Evolutionary conservation across 2,113 vertebrate genomes (phyloP), one percentile per base, ranked within the genome.

Genomic region (Caranx ignobilis): DNA sequence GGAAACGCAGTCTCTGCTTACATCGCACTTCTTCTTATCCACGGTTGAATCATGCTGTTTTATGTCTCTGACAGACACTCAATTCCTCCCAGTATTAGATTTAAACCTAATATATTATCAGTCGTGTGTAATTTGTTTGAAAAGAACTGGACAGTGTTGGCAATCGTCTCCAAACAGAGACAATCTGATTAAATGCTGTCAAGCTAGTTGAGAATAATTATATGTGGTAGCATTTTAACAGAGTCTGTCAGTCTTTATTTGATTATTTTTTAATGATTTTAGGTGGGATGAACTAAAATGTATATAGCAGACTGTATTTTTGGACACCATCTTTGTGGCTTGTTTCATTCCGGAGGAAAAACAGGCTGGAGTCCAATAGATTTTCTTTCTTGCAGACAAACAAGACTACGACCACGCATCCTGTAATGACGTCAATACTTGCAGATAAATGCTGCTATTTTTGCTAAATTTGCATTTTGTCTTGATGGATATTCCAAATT

Each of bases 51-150:
- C 85, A 50, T 34, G 15, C 45, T 41, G 48, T 82, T 80, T 54
- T 41, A 57, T 45, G 76, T 70, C 54, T 50, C 39, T 80, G 79
- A 90, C 65, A 71, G 83, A 74, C 72, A 73, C 45, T 71, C 63
- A 21, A 0, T 57, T 71, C 50, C 71, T 80, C 56, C 39, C 5
- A 34, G 39, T 48, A 73, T 75, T 72, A 37, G 60, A 87, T 32
- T 47, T 35, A 85, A 83, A 85, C 56, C 81, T 73, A 64, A 61
- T 73, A 64, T 60, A 45, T 72, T 65, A 86, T 68, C 66, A 69
- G 74, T 75, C 70, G 54, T 61, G 32, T 59, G 41, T 69, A 82
- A 73, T 83, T 81, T 86, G 75, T 78, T 63, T 88, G 77, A 85
- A 72, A 71, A 76, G 57, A 79, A 61, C 64, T 77, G n/a, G 73